Base-by-base conservation (phyloP, 2,113 vertebrate genomes). In the Labeo catla region DNA sequence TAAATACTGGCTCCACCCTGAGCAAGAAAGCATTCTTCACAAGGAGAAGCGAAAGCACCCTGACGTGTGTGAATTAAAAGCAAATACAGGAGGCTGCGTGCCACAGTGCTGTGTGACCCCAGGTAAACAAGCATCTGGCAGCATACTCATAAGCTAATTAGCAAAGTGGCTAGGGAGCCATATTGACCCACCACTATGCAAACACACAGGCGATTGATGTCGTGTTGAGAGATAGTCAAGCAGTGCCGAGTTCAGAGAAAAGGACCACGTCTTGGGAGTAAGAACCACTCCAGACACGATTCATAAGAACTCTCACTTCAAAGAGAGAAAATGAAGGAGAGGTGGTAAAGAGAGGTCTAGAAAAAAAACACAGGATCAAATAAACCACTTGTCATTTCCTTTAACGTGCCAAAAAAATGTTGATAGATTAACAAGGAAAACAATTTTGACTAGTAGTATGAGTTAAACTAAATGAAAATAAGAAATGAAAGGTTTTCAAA, bases 61-160 rank as follows among this genome's bases (percentile, higher is more conserved):
- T 89, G 86, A 83, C 86, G 91, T 70, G 88, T 93, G 92, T 84
- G 93, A 95, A 94, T 94, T 93, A 94, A 95, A 96, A 95, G 90
- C 88, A 90, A 93, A 81, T 73, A 93, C 83, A 6, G 1, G 36
- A 10, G 54, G 39, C 82, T 77, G 65, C 2, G 16, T 82, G 65
- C 81, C 36, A 66, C 86, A 49, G 66, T 19, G 57, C 59, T 74
- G 34, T 61, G 72, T 84, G 89, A 89, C 65, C 63, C 5, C 15
- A 65, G 34, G 52, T 87, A 81, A 84, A 76, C 76, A 52, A 49
- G n/a, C 28, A 72, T 39, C 54, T 77, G 57, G 15, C 23, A 45
- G 34, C 8, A 72, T 68, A 43, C 49, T 84, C 50, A 36, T 9
- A 50, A 49, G 43, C 8, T n/a, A 36, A 57, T 36, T 77, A 63